A percentile compares a stretch with the other conserved stretches of the same genome.
phyloP scores from a whole-genome alignment of 2,113 vertebrate species.

The Clarias gariepinus region DNA sequence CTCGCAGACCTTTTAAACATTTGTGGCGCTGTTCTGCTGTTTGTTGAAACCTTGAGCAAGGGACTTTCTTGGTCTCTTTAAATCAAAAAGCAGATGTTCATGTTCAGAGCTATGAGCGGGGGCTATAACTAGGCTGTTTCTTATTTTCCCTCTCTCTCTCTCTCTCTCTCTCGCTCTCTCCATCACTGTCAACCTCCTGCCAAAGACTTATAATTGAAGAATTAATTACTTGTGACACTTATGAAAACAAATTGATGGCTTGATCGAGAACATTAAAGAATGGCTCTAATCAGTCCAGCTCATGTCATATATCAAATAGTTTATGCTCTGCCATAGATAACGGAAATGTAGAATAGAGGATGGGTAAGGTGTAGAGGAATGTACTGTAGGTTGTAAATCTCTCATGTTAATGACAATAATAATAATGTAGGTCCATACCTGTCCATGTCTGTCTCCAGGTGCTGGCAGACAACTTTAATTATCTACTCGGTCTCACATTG shows the following conservation, averaged over 20 bases:
- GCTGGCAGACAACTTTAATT: slow-evolving; percentile 32
- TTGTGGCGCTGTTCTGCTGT: background rate
- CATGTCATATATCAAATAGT: background rate
- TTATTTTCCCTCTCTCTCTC: background rate
- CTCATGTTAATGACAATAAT: background rate
- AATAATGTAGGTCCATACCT: slow-evolving; percentile 16
- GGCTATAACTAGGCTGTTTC: background rate
- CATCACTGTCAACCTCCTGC: background rate
- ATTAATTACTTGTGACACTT: background rate
- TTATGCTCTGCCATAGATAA: background rate
- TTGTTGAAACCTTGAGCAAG: background rate
- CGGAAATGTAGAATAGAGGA: background rate
- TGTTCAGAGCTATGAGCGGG: background rate
- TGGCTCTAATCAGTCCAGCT: background rate
- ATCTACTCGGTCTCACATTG: slow-evolving; percentile 35
- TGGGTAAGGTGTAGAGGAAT: slow-evolving; percentile 18
- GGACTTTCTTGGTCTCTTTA: background rate
- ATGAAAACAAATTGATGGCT: background rate
- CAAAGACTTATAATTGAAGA: background rate
- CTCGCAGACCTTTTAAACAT: background rate
- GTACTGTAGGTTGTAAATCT: slow-evolving; percentile 14
- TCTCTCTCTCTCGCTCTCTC: background rate
- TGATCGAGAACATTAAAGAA: background rate
- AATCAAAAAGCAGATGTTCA: slow-evolving; percentile 25
- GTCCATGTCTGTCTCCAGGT: slow-evolving; percentile 27